Evolutionary conservation across 2,797 vertebrate genomes (phyloP).

Genomic region (Chiroxiphia lanceolata): DNA sequence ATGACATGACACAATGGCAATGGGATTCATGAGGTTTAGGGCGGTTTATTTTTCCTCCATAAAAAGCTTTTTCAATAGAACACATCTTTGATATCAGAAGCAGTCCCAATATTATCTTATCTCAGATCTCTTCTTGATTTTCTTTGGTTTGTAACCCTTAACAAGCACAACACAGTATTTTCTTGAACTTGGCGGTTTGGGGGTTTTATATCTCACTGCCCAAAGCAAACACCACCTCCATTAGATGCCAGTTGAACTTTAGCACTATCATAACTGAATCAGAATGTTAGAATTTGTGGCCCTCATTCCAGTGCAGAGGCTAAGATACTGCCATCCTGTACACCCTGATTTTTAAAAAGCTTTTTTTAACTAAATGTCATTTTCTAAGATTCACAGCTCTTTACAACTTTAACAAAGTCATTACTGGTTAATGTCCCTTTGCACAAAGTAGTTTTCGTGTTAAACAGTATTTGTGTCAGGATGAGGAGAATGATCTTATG

Average conservation of each 20-base stretch:
- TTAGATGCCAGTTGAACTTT: not conserved
- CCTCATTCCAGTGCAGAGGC: not conserved
- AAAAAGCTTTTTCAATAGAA: not conserved
- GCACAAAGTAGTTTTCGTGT: not conserved
- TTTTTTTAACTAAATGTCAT: not conserved
- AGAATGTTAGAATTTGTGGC: not conserved
- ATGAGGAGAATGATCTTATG: conserved; percentile 29
- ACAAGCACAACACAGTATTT: not conserved
- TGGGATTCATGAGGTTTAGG: not conserved
- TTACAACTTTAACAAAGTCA: not conserved
- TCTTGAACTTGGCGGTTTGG: conserved; percentile 2
- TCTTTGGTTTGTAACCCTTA: not conserved
- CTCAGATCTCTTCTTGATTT: not conserved
- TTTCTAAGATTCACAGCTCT: not conserved
- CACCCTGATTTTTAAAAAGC: not conserved
- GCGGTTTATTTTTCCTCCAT: not conserved
- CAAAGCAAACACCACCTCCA: conserved; percentile 14
- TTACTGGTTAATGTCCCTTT: not conserved
- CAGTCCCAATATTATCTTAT: not conserved
- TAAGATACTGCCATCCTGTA: not conserved
- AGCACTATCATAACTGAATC: not conserved
- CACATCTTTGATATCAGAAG: not conserved
- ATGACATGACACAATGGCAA: not conserved
- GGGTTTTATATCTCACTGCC: not conserved
- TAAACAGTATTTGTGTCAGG: not conserved